Evolutionary conservation across 2,113 vertebrate species (phyloP).

Genomic region (Ctenodactylus gundi): DNA sequence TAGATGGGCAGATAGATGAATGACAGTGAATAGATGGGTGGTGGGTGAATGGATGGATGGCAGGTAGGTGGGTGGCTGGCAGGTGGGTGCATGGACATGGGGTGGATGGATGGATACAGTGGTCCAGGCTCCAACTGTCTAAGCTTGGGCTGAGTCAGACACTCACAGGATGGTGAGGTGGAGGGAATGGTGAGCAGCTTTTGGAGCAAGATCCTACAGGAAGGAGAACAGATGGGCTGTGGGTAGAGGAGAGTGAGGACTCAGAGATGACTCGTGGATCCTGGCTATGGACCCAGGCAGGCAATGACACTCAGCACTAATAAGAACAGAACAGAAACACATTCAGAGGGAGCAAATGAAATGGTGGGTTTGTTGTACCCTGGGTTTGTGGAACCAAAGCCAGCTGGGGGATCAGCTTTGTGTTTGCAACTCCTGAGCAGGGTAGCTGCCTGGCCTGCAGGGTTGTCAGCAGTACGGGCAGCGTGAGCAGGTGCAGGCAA

Average conservation of each 20-base stretch:
- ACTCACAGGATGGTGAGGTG: neutral
- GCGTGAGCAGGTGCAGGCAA: neutral
- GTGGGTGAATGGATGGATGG: neutral
- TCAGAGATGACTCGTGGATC: conserved; percentile 65
- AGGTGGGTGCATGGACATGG: no score
- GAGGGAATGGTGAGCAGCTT: neutral
- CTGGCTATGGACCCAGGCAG: conserved; percentile 63
- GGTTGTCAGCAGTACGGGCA: neutral
- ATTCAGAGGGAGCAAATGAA: conserved; percentile 29
- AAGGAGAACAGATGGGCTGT: conserved; percentile 69
- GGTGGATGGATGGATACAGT: neutral
- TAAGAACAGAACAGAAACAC: conserved; percentile 60
- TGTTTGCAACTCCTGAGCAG: neutral
- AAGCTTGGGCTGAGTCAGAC: neutral
- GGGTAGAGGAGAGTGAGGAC: conserved; percentile 55
- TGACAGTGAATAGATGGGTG: neutral
- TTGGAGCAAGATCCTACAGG: conserved; percentile 41
- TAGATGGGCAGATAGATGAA: neutral
- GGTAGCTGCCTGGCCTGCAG: neutral
- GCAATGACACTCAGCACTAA: conserved; percentile 56
- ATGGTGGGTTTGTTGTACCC: neutral
- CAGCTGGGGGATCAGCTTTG: neutral
- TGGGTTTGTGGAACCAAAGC: neutral
- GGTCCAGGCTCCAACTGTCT: conserved; percentile 13
- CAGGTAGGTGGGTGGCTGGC: no score